Base-by-base conservation (phyloP, 2,888 invertebrate species). In the Microplitis manilae region DNA sequence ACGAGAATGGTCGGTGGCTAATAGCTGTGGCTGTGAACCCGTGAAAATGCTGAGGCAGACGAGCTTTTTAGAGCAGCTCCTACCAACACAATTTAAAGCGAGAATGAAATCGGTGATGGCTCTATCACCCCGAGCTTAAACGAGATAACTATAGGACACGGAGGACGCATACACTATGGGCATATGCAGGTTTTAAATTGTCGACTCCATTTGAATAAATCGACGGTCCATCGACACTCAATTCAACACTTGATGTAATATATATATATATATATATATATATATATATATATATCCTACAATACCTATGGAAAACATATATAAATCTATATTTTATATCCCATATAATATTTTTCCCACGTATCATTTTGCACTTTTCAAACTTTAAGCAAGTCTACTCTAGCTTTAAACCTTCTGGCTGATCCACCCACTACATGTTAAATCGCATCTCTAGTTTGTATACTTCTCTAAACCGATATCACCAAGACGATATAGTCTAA, bases 61-160 rank as follows among this genome's bases (percentile, higher is more conserved):
- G 73, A 68, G 81, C 80, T 80, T 83, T 83, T 84, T 84, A 84
- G 73, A 80, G 79, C 69, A 80, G 77, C 81, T 84, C 82, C 75
- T 72, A 74, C 73, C 75, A 65, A 76, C 69, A 75, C 71, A 76
- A 61, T 84, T 84, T 82, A 79, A 81, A 78, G 73, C 75, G 76
- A 82, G 80, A 84, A 83, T 84, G 84, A 83, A 84, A 84, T 81
- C 80, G 76, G 78, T 82, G 83, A 84, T 82, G 82, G 84, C 76
- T 79, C 81, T 68, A 78, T 84, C 76, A 68, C 61, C 30, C 69
- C 59, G 5, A 68, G 60, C 68, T 59, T 20, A 9, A 75, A 13
- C 60, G 40, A 68, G 68, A 73, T 30, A 39, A 64, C 64, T 68
- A 76, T 75, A 30, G 30, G 30, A 30, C 30, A 30, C 30, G 30